Conservation (phyloP, 2,797 vertebrate genomes). For the Heteromormyrus szaboi region DNA sequence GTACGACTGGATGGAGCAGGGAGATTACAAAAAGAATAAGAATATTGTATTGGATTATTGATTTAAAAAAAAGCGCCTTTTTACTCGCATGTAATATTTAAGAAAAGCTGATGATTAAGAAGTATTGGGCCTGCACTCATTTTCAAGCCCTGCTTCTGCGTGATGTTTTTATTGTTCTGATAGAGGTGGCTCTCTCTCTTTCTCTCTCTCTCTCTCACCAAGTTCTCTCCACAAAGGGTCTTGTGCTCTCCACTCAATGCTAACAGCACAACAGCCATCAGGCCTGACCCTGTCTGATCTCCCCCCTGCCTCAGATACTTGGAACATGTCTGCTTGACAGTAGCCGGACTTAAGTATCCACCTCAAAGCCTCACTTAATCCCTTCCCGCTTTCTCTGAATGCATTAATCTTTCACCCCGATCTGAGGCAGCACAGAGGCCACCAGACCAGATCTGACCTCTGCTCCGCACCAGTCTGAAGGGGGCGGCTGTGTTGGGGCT, state of each 20-base stretch:
- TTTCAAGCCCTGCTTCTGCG: background rate
- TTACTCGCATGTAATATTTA: background rate
- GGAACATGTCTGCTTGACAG: background rate
- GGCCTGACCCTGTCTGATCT: background rate
- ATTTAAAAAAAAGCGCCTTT: background rate
- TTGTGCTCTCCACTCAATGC: background rate
- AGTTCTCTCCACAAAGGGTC: background rate
- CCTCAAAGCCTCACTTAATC: constrained; percentile 7
- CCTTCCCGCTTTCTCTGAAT: background rate
- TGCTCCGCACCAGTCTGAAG: background rate
- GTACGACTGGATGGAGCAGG: background rate
- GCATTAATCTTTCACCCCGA: constrained; percentile 9
- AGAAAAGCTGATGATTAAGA: background rate
- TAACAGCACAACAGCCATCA: background rate
- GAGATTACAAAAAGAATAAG: background rate
- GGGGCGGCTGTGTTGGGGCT: background rate
- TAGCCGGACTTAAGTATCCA: background rate
- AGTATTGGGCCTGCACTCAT: background rate
- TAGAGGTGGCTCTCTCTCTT: background rate
- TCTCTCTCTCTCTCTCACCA: background rate
- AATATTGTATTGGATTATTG: background rate
- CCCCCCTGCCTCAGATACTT: background rate
- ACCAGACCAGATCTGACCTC: background rate
- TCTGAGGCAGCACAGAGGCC: background rate
- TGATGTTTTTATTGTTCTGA: background rate